A percentile compares a stretch with the other conserved stretches of the same genome.
phyloP scores from a whole-genome alignment of 2,888 invertebrate species.

The Diaphora mendica region DNA sequence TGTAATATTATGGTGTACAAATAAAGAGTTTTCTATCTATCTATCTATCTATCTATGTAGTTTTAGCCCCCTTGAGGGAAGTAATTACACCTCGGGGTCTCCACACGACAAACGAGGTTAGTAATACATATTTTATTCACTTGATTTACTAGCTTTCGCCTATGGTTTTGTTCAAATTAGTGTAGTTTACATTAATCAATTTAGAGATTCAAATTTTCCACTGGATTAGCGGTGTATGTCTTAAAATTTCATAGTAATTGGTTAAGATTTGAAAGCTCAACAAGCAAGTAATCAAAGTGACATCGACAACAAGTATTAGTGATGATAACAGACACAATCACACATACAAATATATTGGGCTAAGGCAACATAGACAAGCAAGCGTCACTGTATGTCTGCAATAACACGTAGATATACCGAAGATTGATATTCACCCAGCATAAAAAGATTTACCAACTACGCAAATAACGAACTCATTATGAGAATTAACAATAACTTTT shows the following conservation, averaged over 20 bases:
- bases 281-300: not conserved
- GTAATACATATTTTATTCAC: not conserved
- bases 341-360: not conserved
- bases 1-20: too few relatives aligned
- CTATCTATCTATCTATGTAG: too few relatives aligned
- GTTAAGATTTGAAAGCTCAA: not conserved
- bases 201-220: too few relatives aligned
- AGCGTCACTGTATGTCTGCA: slow-evolving; percentile 2
- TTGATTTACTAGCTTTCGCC: not conserved
- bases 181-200: not conserved
- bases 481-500: not conserved
- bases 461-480: not conserved
- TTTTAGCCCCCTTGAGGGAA: too few relatives aligned
- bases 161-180: not conserved
- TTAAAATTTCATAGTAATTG: not conserved
- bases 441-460: too few relatives aligned
- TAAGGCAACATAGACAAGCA: slow-evolving; percentile 1
- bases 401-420: not conserved
- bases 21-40: too few relatives aligned
- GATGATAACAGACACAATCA: not conserved
- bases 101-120: not conserved
- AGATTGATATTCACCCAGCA: not conserved
- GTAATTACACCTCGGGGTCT: too few relatives aligned
- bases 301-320: not conserved
- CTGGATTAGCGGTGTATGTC: too few relatives aligned